phyloP scores from a whole-genome alignment of 2,888 invertebrate genomes.

The Papilio protenor region DNA sequence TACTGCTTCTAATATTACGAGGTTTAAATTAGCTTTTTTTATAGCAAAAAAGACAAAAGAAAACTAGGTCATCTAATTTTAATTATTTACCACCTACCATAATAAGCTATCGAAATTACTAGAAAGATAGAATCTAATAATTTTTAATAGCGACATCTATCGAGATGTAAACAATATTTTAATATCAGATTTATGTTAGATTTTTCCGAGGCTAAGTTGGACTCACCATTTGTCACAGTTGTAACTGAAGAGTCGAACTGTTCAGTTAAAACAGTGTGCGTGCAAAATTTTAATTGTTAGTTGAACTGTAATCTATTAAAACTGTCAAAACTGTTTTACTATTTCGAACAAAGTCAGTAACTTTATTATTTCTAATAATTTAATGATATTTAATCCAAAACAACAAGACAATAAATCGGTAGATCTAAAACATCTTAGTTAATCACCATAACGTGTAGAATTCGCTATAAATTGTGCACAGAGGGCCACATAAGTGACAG shows the following conservation, averaged over 20 bases:
- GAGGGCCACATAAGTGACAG: constrained; percentile 2
- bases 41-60: neutral
- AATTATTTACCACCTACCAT: neutral
- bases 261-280: too few relatives aligned
- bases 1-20: neutral
- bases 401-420: constrained; percentile 1
- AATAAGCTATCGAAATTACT: neutral
- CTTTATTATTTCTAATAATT: neutral
- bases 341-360: too few relatives aligned
- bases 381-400: neutral
- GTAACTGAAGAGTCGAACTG: too few relatives aligned
- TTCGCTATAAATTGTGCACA: constrained; percentile 9
- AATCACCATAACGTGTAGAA: constrained; percentile 18
- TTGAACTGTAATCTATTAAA: too few relatives aligned
- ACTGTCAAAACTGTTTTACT: too few relatives aligned
- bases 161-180: neutral
- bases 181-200: too few relatives aligned
- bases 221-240: neutral
- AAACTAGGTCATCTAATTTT: neutral
- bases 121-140: neutral
- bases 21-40: neutral
- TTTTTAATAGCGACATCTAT: constrained; percentile 4
- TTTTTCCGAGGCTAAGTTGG: neutral
- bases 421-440: constrained; percentile 10
- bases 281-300: too few relatives aligned